These are phyloP conservation scores for Muscicapa striata DNA, from an alignment of 2,797 vertebrate species.

Conservation along the genomic window DNA sequence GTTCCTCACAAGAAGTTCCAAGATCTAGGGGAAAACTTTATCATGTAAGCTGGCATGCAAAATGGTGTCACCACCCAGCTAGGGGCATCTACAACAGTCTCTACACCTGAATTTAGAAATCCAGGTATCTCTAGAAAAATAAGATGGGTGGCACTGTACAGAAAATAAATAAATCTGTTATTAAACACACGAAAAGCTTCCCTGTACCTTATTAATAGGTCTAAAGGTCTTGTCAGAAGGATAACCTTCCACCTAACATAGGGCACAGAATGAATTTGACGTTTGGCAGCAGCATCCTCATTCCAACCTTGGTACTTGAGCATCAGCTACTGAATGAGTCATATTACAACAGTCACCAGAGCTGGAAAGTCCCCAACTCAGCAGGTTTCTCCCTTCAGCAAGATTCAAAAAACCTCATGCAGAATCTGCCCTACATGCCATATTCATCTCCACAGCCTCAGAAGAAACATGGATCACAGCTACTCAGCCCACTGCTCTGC, in stretches of 20 bases:
- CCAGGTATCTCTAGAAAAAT: not conserved
- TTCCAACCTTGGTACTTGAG: not conserved
- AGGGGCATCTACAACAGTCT: not conserved
- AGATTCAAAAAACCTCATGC: not conserved
- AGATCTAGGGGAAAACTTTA: not conserved
- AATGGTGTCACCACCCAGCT: not conserved
- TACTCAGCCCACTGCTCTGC: not conserved
- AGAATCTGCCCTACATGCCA: not conserved
- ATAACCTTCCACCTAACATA: not conserved
- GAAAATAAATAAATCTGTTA: not conserved
- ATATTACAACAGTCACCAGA: not conserved
- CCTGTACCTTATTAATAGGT: not conserved
- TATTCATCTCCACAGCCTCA: not conserved
- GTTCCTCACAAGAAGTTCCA: not conserved
- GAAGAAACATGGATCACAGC: not conserved
- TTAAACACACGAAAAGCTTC: not conserved
- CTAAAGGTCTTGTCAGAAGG: not conserved
- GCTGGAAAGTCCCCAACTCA: constrained; percentile 17
- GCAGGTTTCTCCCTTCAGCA: not conserved
- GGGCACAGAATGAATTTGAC: not conserved
- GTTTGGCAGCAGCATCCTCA: not conserved
- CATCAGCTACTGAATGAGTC: not conserved
- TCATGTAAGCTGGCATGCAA: not conserved
- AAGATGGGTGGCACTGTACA: not conserved
- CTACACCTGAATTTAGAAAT: not conserved